Conservation (phyloP, 2,113 vertebrate genomes). For the Pelodiscus sinensis region DNA sequence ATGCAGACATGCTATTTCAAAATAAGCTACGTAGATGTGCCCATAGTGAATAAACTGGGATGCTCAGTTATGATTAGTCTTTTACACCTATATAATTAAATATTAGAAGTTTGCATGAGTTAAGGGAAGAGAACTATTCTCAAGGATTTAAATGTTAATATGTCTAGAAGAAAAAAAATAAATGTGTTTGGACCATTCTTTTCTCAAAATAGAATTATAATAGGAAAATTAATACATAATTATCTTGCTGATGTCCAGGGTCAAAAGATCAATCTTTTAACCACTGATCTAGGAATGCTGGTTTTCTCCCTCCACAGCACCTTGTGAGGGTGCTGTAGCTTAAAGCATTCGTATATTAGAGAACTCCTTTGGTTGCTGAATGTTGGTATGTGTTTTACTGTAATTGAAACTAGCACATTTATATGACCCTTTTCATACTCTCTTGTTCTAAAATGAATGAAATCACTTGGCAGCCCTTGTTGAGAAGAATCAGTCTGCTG, state of each 20-base stretch:
- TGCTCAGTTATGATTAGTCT: not conserved
- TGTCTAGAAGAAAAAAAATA: not conserved
- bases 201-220: not conserved
- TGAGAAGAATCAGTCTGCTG: not conserved
- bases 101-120: not conserved
- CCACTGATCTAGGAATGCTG: not conserved
- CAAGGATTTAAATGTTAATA: not conserved
- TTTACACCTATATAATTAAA: not conserved
- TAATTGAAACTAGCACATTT: not conserved
- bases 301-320: rapidly evolving
- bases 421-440: not conserved
- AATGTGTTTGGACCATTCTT: not conserved
- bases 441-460: not conserved
- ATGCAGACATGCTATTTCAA: too few relatives aligned
- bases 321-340: not conserved
- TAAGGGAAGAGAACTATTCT: not conserved
- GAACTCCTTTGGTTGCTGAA: not conserved
- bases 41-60: not conserved
- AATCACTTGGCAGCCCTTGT: not conserved
- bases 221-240: not conserved
- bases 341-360: not conserved
- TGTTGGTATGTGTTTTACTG: not conserved
- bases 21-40: too few relatives aligned
- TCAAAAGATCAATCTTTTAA: not conserved
- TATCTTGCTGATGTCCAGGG: not conserved